Base-by-base conservation (phyloP, 2,888 invertebrate genomes). In the Cerastis rubricosa region DNA sequence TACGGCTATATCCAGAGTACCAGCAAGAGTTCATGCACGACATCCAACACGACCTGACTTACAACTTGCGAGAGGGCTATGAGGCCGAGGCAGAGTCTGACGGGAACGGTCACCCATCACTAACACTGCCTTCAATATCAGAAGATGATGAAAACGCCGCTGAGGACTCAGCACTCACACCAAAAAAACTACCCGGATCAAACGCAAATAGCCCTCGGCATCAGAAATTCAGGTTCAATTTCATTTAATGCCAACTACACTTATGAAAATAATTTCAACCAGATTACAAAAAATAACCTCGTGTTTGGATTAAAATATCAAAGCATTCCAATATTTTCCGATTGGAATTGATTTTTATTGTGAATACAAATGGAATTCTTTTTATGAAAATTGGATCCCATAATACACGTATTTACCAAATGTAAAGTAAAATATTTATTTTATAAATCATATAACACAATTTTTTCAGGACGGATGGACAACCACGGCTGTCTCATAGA, bases 11-110 rank as follows among this genome's bases (percentile, higher is more conserved):
- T 94, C 99, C 99, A 0, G 99, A 99, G 93, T 99, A 99, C 93
- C 99, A 99, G 90, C 98, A 99, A 91, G 98, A 99, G 93, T 99
- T 99, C 93, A 98, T 98, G 69, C 98, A 99, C 89, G 99, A 99
- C 93, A 99, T 99, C 88, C 98, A 99, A 90, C 99, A 99, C 92
- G 99, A 99, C 94, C 97, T 99, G 75, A 99, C 99, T 0, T 99
- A 98, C 95, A 99, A 99, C 94, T 97, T 99, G 71, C 97, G 99
- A 67, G 99, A 99, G 93, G 99, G 99, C 8, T 99, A 99, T 92
- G 99, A 99, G 92, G 98, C 98, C 22, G 99, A 99, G 96, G 97
- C 97, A 92, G 98, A 98, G 90, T 98, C 97, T 1, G 98, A 98
- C 79, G 97, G 97, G 78, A 98, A 98, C 87, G 98, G 98, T 17